Percentiles rank a stretch among this genome's conserved stretches.
phyloP scores from a whole-genome alignment of 2,888 invertebrate species.

The Antitype chi region DNA sequence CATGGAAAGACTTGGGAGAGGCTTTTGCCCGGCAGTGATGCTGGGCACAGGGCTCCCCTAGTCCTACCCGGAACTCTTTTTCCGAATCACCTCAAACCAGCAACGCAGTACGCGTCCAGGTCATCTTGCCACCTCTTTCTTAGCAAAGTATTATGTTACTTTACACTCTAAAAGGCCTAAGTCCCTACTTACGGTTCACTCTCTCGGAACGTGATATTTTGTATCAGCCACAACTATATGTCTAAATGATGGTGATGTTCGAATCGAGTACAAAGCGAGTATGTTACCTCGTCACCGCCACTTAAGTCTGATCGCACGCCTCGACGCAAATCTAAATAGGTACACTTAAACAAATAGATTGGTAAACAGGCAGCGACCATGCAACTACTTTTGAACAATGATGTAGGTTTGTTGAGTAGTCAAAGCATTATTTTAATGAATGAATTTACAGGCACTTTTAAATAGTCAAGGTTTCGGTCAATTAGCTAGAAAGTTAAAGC shows the following conservation, averaged over 20 bases:
- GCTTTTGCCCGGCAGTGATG: not conserved
- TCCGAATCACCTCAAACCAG: not conserved
- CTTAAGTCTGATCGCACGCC: constrained; percentile 46
- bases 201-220: not conserved
- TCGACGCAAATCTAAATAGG: constrained; percentile 49
- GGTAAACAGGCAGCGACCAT: not conserved
- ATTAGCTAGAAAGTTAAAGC: not conserved
- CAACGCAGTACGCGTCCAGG: not conserved
- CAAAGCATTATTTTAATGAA: not conserved
- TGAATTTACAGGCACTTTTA: too few relatives aligned
- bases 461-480: not conserved
- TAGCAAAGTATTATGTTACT: too few relatives aligned
- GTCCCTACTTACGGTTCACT: not conserved
- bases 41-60: not conserved
- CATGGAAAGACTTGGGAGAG: not conserved
- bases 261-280: constrained; percentile 44
- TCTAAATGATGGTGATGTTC: constrained; percentile 36
- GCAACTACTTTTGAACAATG: not conserved
- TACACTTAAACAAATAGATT: constrained; percentile 4
- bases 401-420: not conserved
- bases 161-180: not conserved
- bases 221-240: constrained; percentile 19
- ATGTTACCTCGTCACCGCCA: constrained; percentile 40
- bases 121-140: not conserved
- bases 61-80: not conserved